These are phyloP conservation scores for Orthonyx spaldingii DNA, from an alignment of 2,113 vertebrate genomes.

Conservation along the genomic window DNA sequence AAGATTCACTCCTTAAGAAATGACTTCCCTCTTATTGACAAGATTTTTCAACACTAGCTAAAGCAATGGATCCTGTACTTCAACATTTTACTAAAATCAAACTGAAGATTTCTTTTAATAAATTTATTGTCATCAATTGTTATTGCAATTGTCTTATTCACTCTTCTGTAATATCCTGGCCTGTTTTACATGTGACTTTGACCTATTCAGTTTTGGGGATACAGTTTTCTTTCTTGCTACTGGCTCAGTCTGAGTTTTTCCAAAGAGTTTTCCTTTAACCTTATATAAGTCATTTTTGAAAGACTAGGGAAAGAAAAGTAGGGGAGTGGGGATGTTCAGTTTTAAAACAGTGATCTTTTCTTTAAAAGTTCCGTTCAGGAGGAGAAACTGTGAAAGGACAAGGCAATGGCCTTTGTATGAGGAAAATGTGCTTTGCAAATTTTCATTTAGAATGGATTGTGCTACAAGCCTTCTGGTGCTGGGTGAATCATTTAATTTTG, in stretches of 20 bases:
- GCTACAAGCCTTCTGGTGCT: background rate
- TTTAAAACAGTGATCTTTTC: background rate
- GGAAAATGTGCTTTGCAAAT: background rate
- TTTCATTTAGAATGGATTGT: background rate
- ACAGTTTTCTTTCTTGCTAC: background rate
- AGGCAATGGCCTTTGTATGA: background rate
- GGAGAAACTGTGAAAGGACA: background rate
- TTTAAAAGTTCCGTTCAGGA: background rate
- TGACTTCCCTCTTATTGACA: background rate
- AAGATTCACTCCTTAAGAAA: background rate
- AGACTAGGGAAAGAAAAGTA: background rate
- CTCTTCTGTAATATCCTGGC: background rate
- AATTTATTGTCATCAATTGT: background rate
- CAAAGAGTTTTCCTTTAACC: background rate
- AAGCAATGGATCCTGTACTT: background rate
- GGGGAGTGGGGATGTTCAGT: background rate
- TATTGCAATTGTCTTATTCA: background rate
- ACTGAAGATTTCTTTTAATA: background rate
- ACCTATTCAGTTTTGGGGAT: background rate
- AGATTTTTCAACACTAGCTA: background rate
- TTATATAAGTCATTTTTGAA: background rate
- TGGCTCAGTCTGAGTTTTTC: background rate
- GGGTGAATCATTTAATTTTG: background rate
- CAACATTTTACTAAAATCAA: background rate
- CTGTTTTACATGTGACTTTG: background rate